These are phyloP conservation scores for Microplitis deprimator DNA, from an alignment of 2,888 invertebrate species.

Conservation along the genomic window DNA sequence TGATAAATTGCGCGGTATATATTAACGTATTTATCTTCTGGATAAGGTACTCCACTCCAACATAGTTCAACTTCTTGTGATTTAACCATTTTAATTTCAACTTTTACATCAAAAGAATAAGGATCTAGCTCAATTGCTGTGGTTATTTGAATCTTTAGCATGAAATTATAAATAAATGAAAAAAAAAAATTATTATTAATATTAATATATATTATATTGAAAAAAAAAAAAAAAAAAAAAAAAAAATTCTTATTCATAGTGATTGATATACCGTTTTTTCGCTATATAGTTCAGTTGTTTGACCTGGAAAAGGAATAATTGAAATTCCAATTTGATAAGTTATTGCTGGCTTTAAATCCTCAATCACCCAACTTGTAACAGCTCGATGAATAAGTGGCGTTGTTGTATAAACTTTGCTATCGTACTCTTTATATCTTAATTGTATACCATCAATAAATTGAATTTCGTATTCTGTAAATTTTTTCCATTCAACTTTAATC, in stretches of 20 bases:
- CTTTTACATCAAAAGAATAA: slow-evolving; percentile 85
- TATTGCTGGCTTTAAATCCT: slow-evolving; percentile 83
- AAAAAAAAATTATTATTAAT: neutral
- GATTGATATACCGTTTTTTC: slow-evolving; percentile 76
- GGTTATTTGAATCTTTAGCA: slow-evolving; percentile 61
- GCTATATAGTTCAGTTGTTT: slow-evolving; percentile 83
- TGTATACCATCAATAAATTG: slow-evolving; percentile 91
- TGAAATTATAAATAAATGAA: slow-evolving; percentile 11
- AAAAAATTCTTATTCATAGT: neutral
- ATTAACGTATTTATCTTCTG: slow-evolving; percentile 91
- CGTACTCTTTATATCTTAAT: slow-evolving; percentile 86
- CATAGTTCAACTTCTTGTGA: slow-evolving; percentile 83
- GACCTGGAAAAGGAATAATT: slow-evolving; percentile 86
- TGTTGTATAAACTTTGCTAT: slow-evolving; percentile 86
- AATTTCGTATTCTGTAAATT: slow-evolving; percentile 84
- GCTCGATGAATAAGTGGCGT: slow-evolving; percentile 88
- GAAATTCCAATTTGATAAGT: slow-evolving; percentile 88
- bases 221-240: neutral
- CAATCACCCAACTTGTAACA: slow-evolving; percentile 83
- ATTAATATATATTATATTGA: slow-evolving; percentile 1
- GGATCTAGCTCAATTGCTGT: slow-evolving; percentile 76
- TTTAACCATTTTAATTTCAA: slow-evolving; percentile 84
- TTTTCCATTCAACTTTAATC: slow-evolving; percentile 86
- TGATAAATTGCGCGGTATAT: slow-evolving; percentile 90
- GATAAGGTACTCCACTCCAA: slow-evolving; percentile 90